Evolutionary conservation across 2,113 vertebrate genomes (phyloP).

Genomic region (Corythaeola cristata): DNA sequence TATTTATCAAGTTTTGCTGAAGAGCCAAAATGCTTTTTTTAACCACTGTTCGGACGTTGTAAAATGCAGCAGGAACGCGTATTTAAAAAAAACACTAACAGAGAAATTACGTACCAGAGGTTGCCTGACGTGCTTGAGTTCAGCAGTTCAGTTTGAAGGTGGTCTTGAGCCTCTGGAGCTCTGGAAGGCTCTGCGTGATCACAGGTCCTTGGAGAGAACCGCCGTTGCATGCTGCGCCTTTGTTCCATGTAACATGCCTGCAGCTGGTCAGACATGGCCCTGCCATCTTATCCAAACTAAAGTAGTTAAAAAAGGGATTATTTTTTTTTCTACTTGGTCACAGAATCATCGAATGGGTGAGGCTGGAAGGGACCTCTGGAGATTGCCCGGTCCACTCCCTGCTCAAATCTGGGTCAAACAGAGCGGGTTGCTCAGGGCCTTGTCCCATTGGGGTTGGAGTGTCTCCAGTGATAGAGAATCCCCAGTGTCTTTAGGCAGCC

Average conservation of each 20-base stretch:
- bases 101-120: neutral
- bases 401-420: neutral
- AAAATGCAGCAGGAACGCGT: neutral
- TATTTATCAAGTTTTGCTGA: neutral
- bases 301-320: neutral
- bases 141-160: neutral
- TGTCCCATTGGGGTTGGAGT: neutral
- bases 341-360: neutral
- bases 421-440: neutral
- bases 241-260: accelerated
- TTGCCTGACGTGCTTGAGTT: neutral
- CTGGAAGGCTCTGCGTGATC: neutral
- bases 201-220: neutral
- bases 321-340: neutral
- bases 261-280: neutral
- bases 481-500: neutral
- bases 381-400: neutral
- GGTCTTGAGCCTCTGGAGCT: neutral
- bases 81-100: neutral
- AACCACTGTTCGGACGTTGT: neutral
- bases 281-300: neutral
- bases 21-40: neutral
- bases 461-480: neutral
- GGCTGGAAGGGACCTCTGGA: neutral
- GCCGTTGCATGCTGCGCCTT: neutral